Conservation (phyloP, 2,113 vertebrate genomes). For the Numenius arquata region DNA sequence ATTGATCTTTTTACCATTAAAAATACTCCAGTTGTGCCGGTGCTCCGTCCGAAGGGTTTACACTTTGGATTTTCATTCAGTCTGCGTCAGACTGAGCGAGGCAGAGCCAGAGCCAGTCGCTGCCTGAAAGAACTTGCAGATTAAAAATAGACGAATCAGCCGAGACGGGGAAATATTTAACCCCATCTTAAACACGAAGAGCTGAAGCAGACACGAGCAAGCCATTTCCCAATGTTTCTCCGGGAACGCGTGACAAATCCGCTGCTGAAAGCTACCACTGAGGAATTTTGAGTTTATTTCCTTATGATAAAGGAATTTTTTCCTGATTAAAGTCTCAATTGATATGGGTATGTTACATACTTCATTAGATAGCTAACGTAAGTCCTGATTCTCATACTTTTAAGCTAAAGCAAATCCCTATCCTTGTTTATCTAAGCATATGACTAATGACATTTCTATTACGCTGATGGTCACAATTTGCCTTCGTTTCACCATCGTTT, state of each 20-base stretch:
- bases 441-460: not conserved
- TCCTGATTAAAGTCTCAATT: not conserved
- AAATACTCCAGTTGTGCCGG: not conserved
- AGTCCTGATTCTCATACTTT: not conserved
- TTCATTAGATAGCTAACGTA: not conserved
- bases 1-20: not conserved
- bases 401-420: not conserved
- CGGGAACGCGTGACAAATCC: not conserved
- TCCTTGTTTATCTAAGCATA: not conserved
- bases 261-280: not conserved
- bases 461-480: not conserved
- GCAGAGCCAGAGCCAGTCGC: not conserved
- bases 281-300: not conserved
- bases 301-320: not conserved
- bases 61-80: not conserved
- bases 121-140: not conserved
- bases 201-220: not conserved
- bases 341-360: not conserved
- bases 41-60: not conserved
- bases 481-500: accelerated
- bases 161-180: not conserved
- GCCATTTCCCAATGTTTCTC: not conserved
- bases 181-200: not conserved
- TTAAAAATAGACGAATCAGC: not conserved
- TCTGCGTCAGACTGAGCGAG: not conserved